Evolutionary conservation across 1,140 invertebrate genomes (phyloP).

Genomic region (Probaryconus sp.): DNA sequence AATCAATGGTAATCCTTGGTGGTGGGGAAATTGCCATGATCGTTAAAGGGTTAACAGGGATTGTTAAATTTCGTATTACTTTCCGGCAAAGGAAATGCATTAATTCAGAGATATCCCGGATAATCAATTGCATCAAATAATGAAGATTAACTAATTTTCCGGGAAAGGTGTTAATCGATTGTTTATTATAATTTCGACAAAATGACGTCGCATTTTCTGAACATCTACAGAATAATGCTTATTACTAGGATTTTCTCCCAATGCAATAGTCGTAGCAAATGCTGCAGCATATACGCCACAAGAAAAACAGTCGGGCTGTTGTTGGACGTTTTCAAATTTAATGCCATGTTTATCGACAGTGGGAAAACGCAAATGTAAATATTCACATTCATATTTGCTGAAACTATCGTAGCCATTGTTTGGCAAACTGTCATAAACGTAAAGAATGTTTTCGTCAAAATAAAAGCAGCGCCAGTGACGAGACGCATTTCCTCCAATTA

Average conservation of each 20-base stretch:
- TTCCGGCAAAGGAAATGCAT: too few relatives aligned
- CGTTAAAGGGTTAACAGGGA: too few relatives aligned
- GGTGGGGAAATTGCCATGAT: too few relatives aligned
- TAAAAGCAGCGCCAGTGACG: constrained; percentile 13
- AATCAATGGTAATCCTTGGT: too few relatives aligned
- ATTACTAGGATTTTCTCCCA: not conserved
- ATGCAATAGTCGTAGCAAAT: constrained; percentile 1
- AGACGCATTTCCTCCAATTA: constrained; percentile 18
- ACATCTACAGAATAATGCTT: not conserved
- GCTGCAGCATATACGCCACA: constrained; percentile 1
- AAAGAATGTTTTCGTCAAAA: too few relatives aligned
- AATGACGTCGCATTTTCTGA: not conserved
- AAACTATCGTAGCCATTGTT: not conserved
- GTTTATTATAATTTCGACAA: not conserved
- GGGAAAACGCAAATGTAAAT: constrained; percentile 7
- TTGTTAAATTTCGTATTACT: too few relatives aligned
- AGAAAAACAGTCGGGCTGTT: too few relatives aligned
- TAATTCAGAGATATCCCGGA: too few relatives aligned
- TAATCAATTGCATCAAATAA: too few relatives aligned
- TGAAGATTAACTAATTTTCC: too few relatives aligned
- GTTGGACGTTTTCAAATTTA: not conserved
- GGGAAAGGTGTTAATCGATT: not conserved
- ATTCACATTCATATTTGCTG: not conserved
- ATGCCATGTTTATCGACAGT: not conserved
- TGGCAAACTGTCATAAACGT: too few relatives aligned